Base-by-base conservation (phyloP, 2,113 vertebrate genomes). In the Notothenia rossii region DNA sequence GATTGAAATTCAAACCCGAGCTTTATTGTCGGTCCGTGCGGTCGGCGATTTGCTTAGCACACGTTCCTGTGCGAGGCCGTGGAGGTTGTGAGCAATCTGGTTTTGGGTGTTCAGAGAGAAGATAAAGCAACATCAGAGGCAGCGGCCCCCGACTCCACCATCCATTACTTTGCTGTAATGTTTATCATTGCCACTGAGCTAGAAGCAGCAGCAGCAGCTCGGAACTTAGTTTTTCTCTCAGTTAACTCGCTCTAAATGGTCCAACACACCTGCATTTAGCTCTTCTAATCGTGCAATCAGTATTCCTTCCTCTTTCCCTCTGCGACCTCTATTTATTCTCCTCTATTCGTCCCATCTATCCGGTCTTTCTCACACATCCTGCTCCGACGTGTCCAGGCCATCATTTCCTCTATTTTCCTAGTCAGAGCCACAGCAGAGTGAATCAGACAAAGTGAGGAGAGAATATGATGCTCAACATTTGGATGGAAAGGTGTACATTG, bases 1-100 rank as follows among this genome's bases (percentile, higher is more conserved):
- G 89, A 91, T 92, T 92, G 89, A 92, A 92, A 93, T 93, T 91
- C 88, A 88, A 87, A 87, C 89, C 83, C 3, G 45, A 25, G 88
- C 83, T 91, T 88, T 79, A 81, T 83, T 75, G 84, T 75, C 45
- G 22, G 68, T 67, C 70, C 75, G 22, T 72, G 70, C 49, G 59
- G 82, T 74, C 43, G 72, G 58, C 66, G 79, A 91, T 92, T 92
- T 87, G 85, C 84, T 90, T 83, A 81, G 77, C 75, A 22, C 70
- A 71, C 70, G 33, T 72, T 83, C 64, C 75, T 12, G 68, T 82
- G 60, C 51, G 46, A 75, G 83, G 79, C 83, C 64, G 10, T 25
- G 79, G 83, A 81, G 81, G 86, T 88, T 87, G 75, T 51, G 48
- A 81, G 72, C 82, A 79, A 81, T 81, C 87, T 86, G 89, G 65